Base-by-base conservation (phyloP, 2,797 vertebrate species). In the Enteromius anoplus region DNA sequence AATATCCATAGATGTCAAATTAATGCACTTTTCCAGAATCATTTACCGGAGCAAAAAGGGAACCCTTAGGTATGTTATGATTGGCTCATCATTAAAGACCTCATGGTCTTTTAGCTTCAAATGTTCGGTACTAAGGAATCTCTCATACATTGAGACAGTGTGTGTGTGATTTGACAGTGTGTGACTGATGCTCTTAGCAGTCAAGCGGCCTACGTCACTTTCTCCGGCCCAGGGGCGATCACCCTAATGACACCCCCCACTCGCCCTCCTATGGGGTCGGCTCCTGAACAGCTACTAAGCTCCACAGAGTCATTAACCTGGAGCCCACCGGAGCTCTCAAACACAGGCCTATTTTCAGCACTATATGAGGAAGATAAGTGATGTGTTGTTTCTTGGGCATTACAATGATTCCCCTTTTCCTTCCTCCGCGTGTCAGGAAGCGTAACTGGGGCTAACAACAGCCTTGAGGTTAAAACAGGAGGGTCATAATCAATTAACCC, bases 221-320 rank as follows among this genome's bases (percentile, higher is more conserved):
- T 86, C 76, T 85, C 49, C 64, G 37, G 85, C 90, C 88, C 51
- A 11, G 76, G 91, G 92, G 88, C 89, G 90, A 89, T 78, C 73
- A 87, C 80, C 88, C 87, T 93, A 93, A 93, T 93, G 92, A 93
- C 89, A 85, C 91, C 84, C 75, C 80, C 80, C 75, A 86, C 84
- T 85, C 70, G 70, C 34, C 62, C 84, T 89, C 88, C 91, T 92
- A 64, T 64, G 89, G 92, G 93, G 90, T 82, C 14, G 78, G 69
- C 47, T 85, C 76, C 90, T 93, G 92, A 89, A 86, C 55, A 89
- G 92, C 90, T 90, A 91, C 91, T 94, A 94, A 95, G 93, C 93
- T 92, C 65, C 83, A 90, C 91, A 89, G 86, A 91, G 93, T 94
- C 91, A 94, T 95, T 95, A 95, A 94, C 94, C 93, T 93, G 93